These are phyloP conservation scores for Ophioninae sp. DNA, from an alignment of 2,888 invertebrate species.

Conservation along the genomic window DNA sequence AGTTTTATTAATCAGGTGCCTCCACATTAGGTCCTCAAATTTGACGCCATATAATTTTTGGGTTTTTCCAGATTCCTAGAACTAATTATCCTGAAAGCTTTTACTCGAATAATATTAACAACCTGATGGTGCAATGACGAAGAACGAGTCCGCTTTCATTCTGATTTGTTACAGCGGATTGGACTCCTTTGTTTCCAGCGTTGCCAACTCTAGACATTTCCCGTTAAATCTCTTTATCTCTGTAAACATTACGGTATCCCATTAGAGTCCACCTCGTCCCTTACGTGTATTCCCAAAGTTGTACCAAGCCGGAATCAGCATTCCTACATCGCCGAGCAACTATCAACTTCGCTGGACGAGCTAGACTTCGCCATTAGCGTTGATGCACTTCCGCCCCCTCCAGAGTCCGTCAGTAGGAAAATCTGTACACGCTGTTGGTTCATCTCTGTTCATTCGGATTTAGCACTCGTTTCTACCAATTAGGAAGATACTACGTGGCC, in stretches of 20 bases:
- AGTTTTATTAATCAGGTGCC: neutral
- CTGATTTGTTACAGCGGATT: neutral
- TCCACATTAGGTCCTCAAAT: neutral
- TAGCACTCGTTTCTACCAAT: neutral
- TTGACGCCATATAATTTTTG: no score
- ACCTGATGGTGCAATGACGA: neutral
- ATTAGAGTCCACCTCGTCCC: constrained; percentile 10
- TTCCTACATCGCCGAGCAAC: constrained; percentile 18
- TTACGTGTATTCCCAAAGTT: constrained; percentile 4
- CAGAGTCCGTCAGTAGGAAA: neutral
- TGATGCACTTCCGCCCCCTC: constrained; percentile 61
- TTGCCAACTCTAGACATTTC: neutral
- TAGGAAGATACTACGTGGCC: neutral
- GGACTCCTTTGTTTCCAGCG: neutral
- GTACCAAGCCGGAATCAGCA: constrained; percentile 42
- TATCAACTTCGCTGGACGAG: constrained; percentile 77
- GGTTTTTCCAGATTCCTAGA: no score
- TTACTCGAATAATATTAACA: neutral
- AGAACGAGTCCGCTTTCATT: neutral
- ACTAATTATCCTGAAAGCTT: no score
- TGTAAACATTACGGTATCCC: neutral
- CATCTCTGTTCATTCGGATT: neutral
- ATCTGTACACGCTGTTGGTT: neutral
- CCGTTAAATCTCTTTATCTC: constrained; percentile 20
- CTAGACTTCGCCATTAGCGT: constrained; percentile 76